Conservation (phyloP, 1,140 invertebrate species). For the Drosophila orosa region DNA sequence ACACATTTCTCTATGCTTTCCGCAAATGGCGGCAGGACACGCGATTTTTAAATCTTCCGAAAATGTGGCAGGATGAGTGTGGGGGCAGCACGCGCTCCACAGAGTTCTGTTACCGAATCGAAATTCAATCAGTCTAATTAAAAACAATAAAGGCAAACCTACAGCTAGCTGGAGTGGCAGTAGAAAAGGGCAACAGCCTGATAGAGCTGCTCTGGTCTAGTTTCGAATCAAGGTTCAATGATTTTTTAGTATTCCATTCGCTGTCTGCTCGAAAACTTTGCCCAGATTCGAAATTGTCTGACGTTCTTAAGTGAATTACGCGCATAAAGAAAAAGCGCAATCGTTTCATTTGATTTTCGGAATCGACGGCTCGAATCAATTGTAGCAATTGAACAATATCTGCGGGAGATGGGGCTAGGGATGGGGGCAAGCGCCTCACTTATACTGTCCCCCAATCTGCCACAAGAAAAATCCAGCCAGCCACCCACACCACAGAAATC, state of each 20-base stretch:
- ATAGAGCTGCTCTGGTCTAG: slow-evolving; percentile 3
- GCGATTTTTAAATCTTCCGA: slow-evolving; percentile 47
- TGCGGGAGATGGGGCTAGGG: slow-evolving; percentile 8
- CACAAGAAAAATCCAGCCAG: neutral
- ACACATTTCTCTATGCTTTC: slow-evolving; percentile 60
- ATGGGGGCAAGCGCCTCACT: neutral
- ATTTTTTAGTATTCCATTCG: neutral
- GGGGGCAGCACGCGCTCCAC: slow-evolving; percentile 9
- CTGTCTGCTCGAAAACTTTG: slow-evolving; percentile 16
- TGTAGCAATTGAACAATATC: slow-evolving; percentile 76
- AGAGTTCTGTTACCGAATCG: slow-evolving; percentile 36
- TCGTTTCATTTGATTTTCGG: slow-evolving; percentile 67
- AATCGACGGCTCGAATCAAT: slow-evolving; percentile 59
- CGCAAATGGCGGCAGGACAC: slow-evolving; percentile 61
- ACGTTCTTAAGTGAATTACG: slow-evolving; percentile 55
- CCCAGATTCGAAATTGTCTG: slow-evolving; percentile 25
- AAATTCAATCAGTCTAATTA: slow-evolving; percentile 81
- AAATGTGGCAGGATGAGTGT: slow-evolving; percentile 18
- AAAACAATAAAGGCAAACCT: slow-evolving; percentile 65
- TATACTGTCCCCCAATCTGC: slow-evolving; percentile 12
- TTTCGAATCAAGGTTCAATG: slow-evolving; percentile 6
- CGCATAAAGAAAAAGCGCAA: slow-evolving; percentile 61
- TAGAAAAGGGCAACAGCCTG: neutral
- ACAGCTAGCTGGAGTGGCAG: neutral
- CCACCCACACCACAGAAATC: slow-evolving; percentile 42